Percentiles rank a stretch among this genome's conserved stretches.
Conservation (phyloP, 2,797 vertebrate genomes). For the Hydrocynus forskahlii region DNA sequence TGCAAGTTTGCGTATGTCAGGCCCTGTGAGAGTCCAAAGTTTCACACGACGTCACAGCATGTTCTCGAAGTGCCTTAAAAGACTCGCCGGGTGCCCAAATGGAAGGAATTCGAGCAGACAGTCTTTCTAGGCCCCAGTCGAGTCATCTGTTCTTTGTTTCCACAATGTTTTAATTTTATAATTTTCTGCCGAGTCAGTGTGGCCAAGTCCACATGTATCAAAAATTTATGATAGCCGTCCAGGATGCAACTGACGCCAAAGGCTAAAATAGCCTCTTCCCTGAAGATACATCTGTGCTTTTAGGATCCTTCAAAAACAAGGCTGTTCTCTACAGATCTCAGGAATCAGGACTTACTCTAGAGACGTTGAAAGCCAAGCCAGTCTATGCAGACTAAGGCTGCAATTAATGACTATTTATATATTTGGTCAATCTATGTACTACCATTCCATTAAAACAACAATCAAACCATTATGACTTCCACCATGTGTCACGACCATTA, state of each 20-base stretch:
- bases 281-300: conserved; percentile 28
- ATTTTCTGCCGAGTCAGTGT: not conserved
- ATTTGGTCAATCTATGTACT: no score
- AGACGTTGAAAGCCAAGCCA: not conserved
- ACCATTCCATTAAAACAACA: no score
- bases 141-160: conserved; percentile 27
- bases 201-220: conserved; percentile 8
- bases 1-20: conserved; percentile 1
- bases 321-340: not conserved
- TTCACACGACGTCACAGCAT: not conserved
- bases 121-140: not conserved
- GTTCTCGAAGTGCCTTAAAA: not conserved
- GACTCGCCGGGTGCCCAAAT: not conserved
- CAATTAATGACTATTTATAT: no score
- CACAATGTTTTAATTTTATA: conserved; percentile 14
- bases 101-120: conserved; percentile 37
- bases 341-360: not conserved
- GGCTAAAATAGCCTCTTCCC: not conserved
- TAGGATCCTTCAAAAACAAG: not conserved
- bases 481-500: no score
- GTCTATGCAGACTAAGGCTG: not conserved
- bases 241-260: not conserved
- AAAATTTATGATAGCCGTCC: conserved; percentile 11
- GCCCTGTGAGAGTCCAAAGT: not conserved
- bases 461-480: no score